These are phyloP conservation scores for Polymixis flavicincta DNA, from an alignment of 2,888 invertebrate genomes.

Conservation along the genomic window DNA sequence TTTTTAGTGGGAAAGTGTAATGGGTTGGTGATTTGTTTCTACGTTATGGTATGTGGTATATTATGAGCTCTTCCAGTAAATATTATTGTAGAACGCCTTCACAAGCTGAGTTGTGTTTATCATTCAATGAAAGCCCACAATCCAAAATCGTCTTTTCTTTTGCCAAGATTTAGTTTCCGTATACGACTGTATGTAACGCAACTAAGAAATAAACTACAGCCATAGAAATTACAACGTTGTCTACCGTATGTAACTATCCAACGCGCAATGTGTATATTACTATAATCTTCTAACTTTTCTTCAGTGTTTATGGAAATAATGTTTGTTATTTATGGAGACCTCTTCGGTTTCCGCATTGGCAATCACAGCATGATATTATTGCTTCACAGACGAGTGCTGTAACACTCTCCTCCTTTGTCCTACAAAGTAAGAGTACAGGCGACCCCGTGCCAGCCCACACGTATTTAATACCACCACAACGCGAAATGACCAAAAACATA, in stretches of 20 bases:
- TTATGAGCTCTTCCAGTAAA: slow-evolving; percentile 9
- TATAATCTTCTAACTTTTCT: not conserved
- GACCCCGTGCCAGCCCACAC: slow-evolving; percentile 46
- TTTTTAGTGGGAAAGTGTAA: slow-evolving; percentile 13
- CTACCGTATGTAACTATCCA: not conserved
- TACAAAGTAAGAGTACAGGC: slow-evolving; percentile 47
- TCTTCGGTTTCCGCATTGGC: not conserved
- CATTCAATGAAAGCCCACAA: not conserved
- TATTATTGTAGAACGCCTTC: not conserved
- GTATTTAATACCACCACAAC: slow-evolving; percentile 19
- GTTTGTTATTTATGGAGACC: slow-evolving; percentile 1
- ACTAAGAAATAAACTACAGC: not conserved
- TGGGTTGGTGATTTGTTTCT: not conserved
- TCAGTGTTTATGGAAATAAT: not conserved
- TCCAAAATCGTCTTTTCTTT: not conserved
- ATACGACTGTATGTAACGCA: not conserved
- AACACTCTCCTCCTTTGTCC: slow-evolving; percentile 5
- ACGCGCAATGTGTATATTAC: not conserved
- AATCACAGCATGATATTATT: slow-evolving; percentile 6
- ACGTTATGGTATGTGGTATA: slow-evolving; percentile 4
- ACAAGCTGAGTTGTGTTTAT: not conserved
- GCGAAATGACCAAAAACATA: slow-evolving; percentile 49
- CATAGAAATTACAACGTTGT: not conserved
- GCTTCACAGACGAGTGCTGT: not conserved
- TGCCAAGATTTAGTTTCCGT: not conserved